Conservation (phyloP, 2,113 vertebrate genomes). For the Lutjanus erythropterus region DNA sequence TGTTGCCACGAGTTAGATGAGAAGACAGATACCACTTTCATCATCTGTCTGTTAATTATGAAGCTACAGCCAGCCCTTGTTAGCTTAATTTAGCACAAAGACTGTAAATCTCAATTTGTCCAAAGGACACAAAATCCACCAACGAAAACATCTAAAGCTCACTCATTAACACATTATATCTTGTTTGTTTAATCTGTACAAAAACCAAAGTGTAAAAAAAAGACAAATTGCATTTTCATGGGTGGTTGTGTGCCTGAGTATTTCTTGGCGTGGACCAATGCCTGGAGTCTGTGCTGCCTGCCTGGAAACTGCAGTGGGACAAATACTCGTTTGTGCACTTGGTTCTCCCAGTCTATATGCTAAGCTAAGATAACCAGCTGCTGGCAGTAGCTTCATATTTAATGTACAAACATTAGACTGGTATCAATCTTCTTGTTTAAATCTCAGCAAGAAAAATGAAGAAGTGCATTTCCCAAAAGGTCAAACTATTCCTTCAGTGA, state of each 20-base stretch:
- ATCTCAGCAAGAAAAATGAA: too few relatives aligned
- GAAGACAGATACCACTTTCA: neutral
- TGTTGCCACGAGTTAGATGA: neutral
- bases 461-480: neutral
- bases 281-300: too few relatives aligned
- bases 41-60: too few relatives aligned
- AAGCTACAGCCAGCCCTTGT: neutral
- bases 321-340: too few relatives aligned
- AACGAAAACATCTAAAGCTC: neutral
- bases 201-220: neutral
- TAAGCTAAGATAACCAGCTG: too few relatives aligned
- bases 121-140: neutral
- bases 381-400: too few relatives aligned
- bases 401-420: too few relatives aligned
- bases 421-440: too few relatives aligned
- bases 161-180: neutral
- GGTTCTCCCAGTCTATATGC: too few relatives aligned
- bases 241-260: too few relatives aligned
- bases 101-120: neutral
- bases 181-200: neutral
- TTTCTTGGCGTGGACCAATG: too few relatives aligned
- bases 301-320: too few relatives aligned
- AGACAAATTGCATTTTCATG: neutral
- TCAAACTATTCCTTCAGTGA: constrained; percentile 8
- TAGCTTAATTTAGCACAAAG: neutral